Percentiles rank a stretch among this genome's conserved stretches.
phyloP scores from a whole-genome alignment of 2,888 invertebrate species.

The Urechis unicinctus region DNA sequence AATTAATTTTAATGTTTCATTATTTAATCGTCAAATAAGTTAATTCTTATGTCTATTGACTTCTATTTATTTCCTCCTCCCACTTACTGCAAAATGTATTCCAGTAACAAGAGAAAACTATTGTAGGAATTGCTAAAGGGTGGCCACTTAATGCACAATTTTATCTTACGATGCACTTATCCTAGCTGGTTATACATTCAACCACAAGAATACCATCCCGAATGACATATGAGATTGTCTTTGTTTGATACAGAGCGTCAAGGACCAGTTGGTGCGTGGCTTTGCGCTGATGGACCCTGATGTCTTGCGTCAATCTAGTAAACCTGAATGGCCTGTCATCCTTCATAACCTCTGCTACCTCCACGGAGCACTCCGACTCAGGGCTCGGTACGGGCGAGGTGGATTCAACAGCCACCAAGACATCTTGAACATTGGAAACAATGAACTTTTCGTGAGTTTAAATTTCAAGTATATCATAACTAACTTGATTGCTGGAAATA shows the following conservation, averaged over 20 bases:
- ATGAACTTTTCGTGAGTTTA: slow-evolving; percentile 29
- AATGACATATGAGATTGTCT: background rate
- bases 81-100: no score
- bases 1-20: no score
- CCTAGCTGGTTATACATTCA: no score
- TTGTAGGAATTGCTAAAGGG: no score
- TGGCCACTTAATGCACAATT: no score
- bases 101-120: no score
- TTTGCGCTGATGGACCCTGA: slow-evolving; percentile 44
- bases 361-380: slow-evolving; percentile 43
- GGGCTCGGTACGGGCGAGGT: slow-evolving; percentile 39
- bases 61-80: no score
- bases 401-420: slow-evolving; percentile 47
- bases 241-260: slow-evolving; percentile 33
- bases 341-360: slow-evolving; percentile 49
- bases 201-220: no score
- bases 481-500: background rate
- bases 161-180: no score
- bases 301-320: slow-evolving; percentile 35
- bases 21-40: no score
- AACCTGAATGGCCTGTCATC: slow-evolving; percentile 45
- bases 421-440: slow-evolving; percentile 34
- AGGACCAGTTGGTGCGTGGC: slow-evolving; percentile 40
- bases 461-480: no score
- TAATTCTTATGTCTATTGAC: no score